Percentiles rank a stretch among this genome's conserved stretches.
Evolutionary conservation across 2,113 vertebrate genomes (phyloP).

Genomic region (Archocentrus centrarchus): DNA sequence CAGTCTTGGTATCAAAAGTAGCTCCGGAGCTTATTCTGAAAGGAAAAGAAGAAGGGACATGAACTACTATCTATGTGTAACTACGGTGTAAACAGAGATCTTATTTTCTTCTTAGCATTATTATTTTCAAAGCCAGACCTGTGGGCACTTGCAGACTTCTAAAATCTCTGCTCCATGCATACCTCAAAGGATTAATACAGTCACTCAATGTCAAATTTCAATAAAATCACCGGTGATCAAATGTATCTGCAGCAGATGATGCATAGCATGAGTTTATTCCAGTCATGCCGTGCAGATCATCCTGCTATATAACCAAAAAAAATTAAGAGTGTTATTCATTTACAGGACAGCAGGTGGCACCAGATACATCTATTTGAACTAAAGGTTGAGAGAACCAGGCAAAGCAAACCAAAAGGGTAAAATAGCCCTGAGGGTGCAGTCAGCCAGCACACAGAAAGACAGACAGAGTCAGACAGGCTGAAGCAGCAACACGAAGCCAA

Average conservation of each 20-base stretch:
- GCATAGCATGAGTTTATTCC: slow-evolving; percentile 69
- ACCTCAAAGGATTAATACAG: slow-evolving; percentile 51
- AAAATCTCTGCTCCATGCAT: slow-evolving; percentile 61
- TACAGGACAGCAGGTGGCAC: slow-evolving; percentile 77
- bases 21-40: slow-evolving; percentile 76
- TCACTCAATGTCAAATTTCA: slow-evolving; percentile 39
- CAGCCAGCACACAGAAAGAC: slow-evolving; percentile 52
- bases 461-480: slow-evolving; percentile 64
- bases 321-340: slow-evolving; percentile 55
- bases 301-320: slow-evolving; percentile 50
- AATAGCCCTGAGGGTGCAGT: slow-evolving; percentile 53
- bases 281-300: slow-evolving; percentile 71
- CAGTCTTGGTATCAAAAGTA: slow-evolving; percentile 81
- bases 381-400: slow-evolving; percentile 54
- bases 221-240: slow-evolving; percentile 54
- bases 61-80: not conserved
- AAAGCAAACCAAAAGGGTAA: slow-evolving; percentile 61
- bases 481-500: slow-evolving; percentile 67
- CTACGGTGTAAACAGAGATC: not conserved
- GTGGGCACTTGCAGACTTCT: slow-evolving; percentile 21
- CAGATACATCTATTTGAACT: slow-evolving; percentile 61
- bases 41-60: slow-evolving; percentile 49
- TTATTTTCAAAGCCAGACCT: slow-evolving; percentile 53
- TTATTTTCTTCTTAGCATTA: slow-evolving; percentile 28
- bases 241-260: slow-evolving; percentile 66